Percentiles rank a stretch among this genome's conserved stretches.
These are phyloP conservation scores for Xiphophorus maculatus DNA, from an alignment of 2,113 vertebrate species.

Conservation along the genomic window DNA sequence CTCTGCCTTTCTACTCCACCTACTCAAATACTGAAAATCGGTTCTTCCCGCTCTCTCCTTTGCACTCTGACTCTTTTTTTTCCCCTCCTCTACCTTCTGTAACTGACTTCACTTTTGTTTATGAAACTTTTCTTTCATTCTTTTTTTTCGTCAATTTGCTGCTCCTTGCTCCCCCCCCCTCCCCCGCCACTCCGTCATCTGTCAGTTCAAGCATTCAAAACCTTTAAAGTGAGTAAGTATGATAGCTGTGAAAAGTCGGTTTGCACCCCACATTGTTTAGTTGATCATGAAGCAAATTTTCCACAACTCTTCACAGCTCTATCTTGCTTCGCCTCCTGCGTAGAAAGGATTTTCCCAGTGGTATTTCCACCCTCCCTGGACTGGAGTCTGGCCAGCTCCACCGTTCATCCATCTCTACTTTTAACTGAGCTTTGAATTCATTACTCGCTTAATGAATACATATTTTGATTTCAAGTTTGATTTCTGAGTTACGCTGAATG, in stretches of 20 bases:
- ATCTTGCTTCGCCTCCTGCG: conserved; percentile 45
- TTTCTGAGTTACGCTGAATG: not conserved
- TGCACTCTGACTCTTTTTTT: conserved; percentile 5
- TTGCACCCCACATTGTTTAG: not conserved
- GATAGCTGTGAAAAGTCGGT: too few relatives aligned
- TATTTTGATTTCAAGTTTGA: not conserved
- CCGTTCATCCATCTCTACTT: not conserved
- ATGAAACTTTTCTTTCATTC: conserved; percentile 50
- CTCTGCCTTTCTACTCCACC: conserved; percentile 42
- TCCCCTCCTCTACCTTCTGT: conserved; percentile 52
- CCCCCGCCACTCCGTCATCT: conserved; percentile 13
- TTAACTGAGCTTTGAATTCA: too few relatives aligned
- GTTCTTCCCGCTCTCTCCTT: conserved; percentile 1
- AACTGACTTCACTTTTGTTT: conserved; percentile 70
- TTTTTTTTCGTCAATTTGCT: conserved; percentile 42
- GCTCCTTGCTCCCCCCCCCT: conserved; percentile 58
- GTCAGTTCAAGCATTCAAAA: conserved; percentile 24
- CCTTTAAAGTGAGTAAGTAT: not conserved
- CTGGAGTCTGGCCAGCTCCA: conserved; percentile 6
- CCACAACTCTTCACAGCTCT: not conserved
- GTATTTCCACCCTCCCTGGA: conserved; percentile 20
- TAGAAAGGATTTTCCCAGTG: conserved; percentile 43
- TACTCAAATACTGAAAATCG: conserved; percentile 28
- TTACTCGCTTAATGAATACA: not conserved
- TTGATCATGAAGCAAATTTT: not conserved